Conservation (phyloP, 2,888 invertebrate species). For the Stegophylla sp. region DNA sequence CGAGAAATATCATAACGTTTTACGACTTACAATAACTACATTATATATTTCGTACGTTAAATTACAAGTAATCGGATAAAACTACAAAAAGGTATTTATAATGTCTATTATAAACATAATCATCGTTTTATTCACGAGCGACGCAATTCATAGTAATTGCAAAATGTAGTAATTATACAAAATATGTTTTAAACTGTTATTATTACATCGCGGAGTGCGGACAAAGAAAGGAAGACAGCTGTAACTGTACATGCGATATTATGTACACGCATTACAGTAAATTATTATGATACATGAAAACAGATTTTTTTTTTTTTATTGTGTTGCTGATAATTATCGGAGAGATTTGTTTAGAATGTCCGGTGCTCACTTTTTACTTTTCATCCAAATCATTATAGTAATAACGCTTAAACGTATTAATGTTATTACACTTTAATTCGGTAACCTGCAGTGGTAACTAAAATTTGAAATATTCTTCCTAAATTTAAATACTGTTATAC, state of each 20-base stretch:
- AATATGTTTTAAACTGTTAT: neutral
- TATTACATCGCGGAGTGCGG: neutral
- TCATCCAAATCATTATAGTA: neutral
- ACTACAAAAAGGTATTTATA: neutral
- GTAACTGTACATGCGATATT: conserved; percentile 18
- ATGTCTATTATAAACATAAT: neutral
- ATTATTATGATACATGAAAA: conserved; percentile 10
- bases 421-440: neutral
- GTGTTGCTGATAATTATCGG: conserved; percentile 16
- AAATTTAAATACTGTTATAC: too few species aligned
- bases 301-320: conserved; percentile 1
- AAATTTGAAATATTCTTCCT: neutral
- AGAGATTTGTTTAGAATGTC: conserved; percentile 19
- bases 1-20: neutral
- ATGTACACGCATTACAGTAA: neutral
- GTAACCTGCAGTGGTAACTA: neutral
- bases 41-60: neutral
- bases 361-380: conserved; percentile 36
- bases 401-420: neutral
- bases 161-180: neutral
- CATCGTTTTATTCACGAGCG: neutral
- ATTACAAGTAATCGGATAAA: neutral
- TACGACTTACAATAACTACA: neutral
- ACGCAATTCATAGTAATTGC: conserved; percentile 18
- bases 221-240: conserved; percentile 16